Percentiles rank a stretch among this genome's conserved stretches.
phyloP scores from a whole-genome alignment of 2,113 vertebrate genomes.

The Laticauda colubrina region DNA sequence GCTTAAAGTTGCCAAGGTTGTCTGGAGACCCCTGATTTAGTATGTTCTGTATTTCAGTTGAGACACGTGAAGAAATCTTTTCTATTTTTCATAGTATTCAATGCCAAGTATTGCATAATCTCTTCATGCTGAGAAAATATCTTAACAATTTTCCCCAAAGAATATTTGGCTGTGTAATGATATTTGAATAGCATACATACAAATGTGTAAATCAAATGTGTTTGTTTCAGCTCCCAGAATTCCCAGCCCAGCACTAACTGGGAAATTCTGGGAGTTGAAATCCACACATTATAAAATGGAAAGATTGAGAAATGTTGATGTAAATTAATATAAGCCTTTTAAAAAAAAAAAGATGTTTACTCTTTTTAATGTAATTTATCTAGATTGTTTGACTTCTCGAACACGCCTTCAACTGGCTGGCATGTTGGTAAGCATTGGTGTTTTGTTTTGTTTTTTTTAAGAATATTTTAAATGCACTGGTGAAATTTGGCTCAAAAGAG shows the following conservation, averaged over 20 bases:
- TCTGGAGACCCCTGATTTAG: background rate
- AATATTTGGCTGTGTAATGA: background rate
- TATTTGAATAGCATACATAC: background rate
- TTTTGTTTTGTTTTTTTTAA: conserved; percentile 40
- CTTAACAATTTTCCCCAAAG: background rate
- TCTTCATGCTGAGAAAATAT: background rate
- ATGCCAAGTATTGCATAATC: background rate
- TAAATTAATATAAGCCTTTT: background rate
- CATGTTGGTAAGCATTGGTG: conserved; percentile 88
- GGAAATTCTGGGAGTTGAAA: background rate
- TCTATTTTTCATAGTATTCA: background rate
- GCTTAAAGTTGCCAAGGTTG: too few species aligned
- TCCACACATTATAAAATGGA: background rate
- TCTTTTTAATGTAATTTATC: conserved; percentile 34
- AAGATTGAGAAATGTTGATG: background rate
- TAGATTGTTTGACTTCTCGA: conserved; percentile 89
- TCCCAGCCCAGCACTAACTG: background rate
- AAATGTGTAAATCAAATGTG: background rate
- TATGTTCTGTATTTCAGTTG: background rate
- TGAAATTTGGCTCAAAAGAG: background rate
- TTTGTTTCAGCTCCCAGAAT: background rate
- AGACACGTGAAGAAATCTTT: background rate
- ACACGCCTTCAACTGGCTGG: conserved; percentile 89
- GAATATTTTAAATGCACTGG: background rate
- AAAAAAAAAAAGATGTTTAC: background rate